Conservation (phyloP, 1,140 invertebrate species). For the Drosophila pseudoobscura region DNA sequence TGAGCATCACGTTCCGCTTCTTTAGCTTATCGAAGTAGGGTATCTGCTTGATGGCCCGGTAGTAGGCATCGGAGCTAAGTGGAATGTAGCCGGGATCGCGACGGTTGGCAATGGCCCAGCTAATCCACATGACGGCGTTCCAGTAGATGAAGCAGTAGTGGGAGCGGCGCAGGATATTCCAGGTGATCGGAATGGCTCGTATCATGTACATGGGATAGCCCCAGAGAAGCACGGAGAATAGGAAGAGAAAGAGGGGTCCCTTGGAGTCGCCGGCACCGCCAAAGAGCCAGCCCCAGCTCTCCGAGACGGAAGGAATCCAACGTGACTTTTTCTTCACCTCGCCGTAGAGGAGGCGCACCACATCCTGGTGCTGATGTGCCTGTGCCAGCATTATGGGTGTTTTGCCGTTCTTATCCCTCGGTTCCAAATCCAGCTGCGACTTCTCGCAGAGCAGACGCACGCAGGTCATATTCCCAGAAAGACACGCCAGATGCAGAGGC, state of each 20-base stretch:
- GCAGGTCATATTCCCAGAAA: conserved; percentile 93
- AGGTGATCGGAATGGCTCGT: conserved; percentile 94
- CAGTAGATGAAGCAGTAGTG: conserved; percentile 96
- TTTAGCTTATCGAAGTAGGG: conserved; percentile 95
- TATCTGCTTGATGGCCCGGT: conserved; percentile 94
- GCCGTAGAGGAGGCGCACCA: conserved; percentile 91
- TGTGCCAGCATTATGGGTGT: conserved; percentile 94
- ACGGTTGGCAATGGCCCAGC: conserved; percentile 94
- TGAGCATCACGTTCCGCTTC: conserved; percentile 92
- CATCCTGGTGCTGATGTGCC: conserved; percentile 92
- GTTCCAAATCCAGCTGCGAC: conserved; percentile 89
- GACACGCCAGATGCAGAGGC: conserved; percentile 95
- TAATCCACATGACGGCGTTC: conserved; percentile 96
- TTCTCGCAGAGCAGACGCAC: conserved; percentile 93
- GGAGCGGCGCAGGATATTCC: conserved; percentile 91
- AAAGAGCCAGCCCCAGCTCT: conserved; percentile 95
- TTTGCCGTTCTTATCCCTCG: conserved; percentile 95
- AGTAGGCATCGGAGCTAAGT: conserved; percentile 94
- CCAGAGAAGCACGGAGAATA: conserved; percentile 93
- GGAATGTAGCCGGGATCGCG: conserved; percentile 95
- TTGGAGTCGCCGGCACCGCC: conserved; percentile 95
- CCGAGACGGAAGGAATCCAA: conserved; percentile 93
- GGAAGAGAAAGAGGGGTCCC: conserved; percentile 92
- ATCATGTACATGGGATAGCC: conserved; percentile 97
- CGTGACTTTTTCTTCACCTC: conserved; percentile 91